Percentiles rank a stretch among this genome's conserved stretches.
These are phyloP conservation scores for Congeria kusceri DNA, from an alignment of 2,888 invertebrate genomes.

Conservation along the genomic window DNA sequence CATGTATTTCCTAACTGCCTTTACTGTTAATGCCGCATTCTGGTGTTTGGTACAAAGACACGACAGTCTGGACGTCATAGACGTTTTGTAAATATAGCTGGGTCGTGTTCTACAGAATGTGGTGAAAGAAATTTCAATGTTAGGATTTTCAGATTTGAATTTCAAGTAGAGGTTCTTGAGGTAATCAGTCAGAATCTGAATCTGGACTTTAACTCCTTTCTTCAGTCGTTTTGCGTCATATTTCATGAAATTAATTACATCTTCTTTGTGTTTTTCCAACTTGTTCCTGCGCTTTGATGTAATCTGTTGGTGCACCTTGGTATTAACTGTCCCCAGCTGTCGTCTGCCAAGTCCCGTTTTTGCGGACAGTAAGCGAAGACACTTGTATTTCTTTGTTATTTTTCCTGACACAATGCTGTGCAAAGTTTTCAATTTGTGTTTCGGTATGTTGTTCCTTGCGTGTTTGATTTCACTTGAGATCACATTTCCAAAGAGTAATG, in stretches of 20 bases:
- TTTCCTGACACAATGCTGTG: slow-evolving; percentile 31
- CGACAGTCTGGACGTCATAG: slow-evolving; percentile 25
- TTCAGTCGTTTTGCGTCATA: no score
- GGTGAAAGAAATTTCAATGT: slow-evolving; percentile 27
- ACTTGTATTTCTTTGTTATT: slow-evolving; percentile 40
- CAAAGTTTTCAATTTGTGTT: no score
- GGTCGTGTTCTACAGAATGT: slow-evolving; percentile 44
- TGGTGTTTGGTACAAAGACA: slow-evolving; percentile 55
- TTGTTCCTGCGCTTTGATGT: neutral
- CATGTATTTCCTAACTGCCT: slow-evolving; percentile 16
- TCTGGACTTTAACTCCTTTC: slow-evolving; percentile 15
- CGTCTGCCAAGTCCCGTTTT: slow-evolving; percentile 40
- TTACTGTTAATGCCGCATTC: slow-evolving; percentile 40
- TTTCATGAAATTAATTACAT: no score
- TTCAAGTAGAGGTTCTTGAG: slow-evolving; percentile 17
- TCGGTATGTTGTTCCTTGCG: no score
- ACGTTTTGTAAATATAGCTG: slow-evolving; percentile 30
- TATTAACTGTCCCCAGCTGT: slow-evolving; percentile 11
- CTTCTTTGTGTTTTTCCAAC: no score
- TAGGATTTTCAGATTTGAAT: slow-evolving; percentile 40
- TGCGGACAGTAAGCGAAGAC: slow-evolving; percentile 1
- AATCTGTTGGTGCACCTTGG: slow-evolving; percentile 15
- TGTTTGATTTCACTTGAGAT: slow-evolving; percentile 1
- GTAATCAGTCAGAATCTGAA: slow-evolving; percentile 25
- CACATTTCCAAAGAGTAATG: slow-evolving; percentile 14